Evolutionary conservation across 2,888 invertebrate genomes (phyloP).

Genomic region (Drosophila pegasa): DNA sequence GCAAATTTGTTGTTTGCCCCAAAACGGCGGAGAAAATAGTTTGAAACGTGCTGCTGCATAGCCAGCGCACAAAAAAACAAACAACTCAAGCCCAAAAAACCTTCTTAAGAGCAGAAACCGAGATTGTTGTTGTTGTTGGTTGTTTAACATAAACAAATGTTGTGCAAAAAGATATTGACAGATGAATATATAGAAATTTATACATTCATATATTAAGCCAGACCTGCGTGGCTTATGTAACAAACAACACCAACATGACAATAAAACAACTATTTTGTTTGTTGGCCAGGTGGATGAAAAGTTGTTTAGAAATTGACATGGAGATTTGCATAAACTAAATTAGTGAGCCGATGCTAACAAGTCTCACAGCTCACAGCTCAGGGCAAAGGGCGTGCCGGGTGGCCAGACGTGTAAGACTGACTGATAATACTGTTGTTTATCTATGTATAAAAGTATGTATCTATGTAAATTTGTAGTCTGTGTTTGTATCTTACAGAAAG

Average conservation of each 20-base stretch:
- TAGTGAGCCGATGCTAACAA: slow-evolving; percentile 67
- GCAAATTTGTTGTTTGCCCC: slow-evolving; percentile 51
- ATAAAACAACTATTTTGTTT: slow-evolving; percentile 44
- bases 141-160: slow-evolving; percentile 63
- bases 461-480: background rate
- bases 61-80: slow-evolving; percentile 44
- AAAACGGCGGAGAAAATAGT: slow-evolving; percentile 55
- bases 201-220: too few species aligned
- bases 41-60: slow-evolving; percentile 70
- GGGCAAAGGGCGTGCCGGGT: slow-evolving; percentile 25
- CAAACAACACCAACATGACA: slow-evolving; percentile 24
- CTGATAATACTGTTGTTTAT: slow-evolving; percentile 13
- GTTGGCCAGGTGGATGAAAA: slow-evolving; percentile 41
- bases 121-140: slow-evolving; percentile 23
- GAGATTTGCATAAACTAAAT: slow-evolving; percentile 67
- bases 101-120: slow-evolving; percentile 48
- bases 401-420: slow-evolving; percentile 8
- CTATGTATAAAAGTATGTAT: background rate
- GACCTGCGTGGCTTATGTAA: slow-evolving; percentile 55
- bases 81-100: slow-evolving; percentile 40
- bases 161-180: slow-evolving; percentile 41
- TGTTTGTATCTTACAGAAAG: background rate
- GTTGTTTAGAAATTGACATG: slow-evolving; percentile 61
- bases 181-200: slow-evolving; percentile 3
- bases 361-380: slow-evolving; percentile 12